Base-by-base conservation (phyloP, 2,113 vertebrate genomes). In the Chitala chitala region DNA sequence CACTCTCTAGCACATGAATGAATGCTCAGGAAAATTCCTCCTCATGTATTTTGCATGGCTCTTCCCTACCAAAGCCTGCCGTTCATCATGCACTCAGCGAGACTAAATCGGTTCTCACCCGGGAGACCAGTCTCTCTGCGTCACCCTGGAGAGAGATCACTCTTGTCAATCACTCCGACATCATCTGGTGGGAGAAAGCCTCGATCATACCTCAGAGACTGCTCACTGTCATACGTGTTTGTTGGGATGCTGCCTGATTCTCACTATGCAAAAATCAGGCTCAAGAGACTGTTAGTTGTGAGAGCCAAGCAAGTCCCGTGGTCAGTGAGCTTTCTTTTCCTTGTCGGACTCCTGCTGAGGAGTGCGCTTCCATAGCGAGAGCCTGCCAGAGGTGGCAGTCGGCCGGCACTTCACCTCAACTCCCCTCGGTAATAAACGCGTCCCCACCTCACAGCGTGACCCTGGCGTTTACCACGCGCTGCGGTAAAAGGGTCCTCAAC, bases 271-370 rank as follows among this genome's bases (percentile, higher is more conserved):
- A 29, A 7, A 31, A 69, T 51, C 7, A 31, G 4, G 1, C 10
- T 15, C 8, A 24, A 46, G 44, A 53, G 48, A 51, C 31, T 17
- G n/a, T n/a, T n/a, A n/a, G n/a, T n/a, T 13, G 15, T 20, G 48
- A 2, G 29, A 63, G 59, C 53, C 48, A 70, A 51, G 42, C 46
- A 29, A 50, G n/a, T n/a, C n/a, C n/a, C n/a, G n/a, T n/a, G n/a
- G n/a, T n/a, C n/a, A n/a, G n/a, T n/a, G n/a, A n/a, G n/a, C 65
- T 44, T 69, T 44, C 42, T 17, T 69, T 13, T 70, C 31, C 42
- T 70, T 22, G 50, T 50, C 10, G 53, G 20, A 70, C 17, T 54
- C 15, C 61, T 64, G 31, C 69, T 36, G 15, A 31, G 33, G 13
- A 33, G 12, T 26, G 29, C 31, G 69, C 40, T 53, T 55, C 50